phyloP scores from a whole-genome alignment of 2,113 vertebrate species.

The Alouatta palliata region DNA sequence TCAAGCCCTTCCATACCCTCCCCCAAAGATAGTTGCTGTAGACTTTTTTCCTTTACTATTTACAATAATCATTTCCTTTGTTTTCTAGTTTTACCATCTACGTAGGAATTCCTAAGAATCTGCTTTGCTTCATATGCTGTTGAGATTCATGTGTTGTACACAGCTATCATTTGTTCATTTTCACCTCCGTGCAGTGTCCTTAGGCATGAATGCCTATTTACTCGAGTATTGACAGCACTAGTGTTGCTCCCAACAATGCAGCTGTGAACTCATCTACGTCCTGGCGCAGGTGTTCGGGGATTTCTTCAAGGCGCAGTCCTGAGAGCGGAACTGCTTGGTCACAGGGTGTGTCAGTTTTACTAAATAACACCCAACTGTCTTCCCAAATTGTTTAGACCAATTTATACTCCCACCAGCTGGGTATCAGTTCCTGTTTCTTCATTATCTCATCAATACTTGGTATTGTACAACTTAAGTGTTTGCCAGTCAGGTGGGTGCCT shows the following conservation, averaged over 20 bases:
- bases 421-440: not conserved
- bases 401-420: slow-evolving; percentile 7
- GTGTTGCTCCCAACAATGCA: not conserved
- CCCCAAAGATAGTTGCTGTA: not conserved
- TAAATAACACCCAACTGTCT: slow-evolving; percentile 4
- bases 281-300: not conserved
- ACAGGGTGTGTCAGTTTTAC: slow-evolving; percentile 24
- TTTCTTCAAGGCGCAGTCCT: not conserved
- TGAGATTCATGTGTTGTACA: not conserved
- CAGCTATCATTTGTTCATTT: not conserved
- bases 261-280: fast-evolving
- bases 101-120: not conserved
- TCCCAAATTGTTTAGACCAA: not conserved
- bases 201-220: not conserved
- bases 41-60: not conserved
- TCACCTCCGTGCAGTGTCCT: too few species aligned
- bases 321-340: not conserved
- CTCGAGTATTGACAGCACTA: fast-evolving
- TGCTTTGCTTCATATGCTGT: not conserved
- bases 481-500: not conserved
- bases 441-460: not conserved
- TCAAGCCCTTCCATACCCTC: too few species aligned
- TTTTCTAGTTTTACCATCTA: not conserved
- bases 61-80: not conserved
- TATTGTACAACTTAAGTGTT: not conserved